phyloP scores from a whole-genome alignment of 2,888 invertebrate species.

The Girardia tigrina region DNA sequence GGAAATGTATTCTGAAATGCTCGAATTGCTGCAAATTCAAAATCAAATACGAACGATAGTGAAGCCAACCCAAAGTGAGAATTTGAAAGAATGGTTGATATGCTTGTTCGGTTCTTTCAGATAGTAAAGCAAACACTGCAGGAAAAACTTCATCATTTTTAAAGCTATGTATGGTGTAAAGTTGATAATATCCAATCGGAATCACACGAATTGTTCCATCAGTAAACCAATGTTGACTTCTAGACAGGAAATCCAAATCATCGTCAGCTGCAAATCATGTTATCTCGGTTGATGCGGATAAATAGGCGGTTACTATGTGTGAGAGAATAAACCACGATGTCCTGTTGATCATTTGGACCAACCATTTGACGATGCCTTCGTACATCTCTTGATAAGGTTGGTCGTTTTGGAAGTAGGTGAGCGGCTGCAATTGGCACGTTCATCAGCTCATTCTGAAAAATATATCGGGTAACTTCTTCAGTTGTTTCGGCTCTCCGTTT shows the following conservation, averaged over 20 bases:
- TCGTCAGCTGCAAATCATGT: constrained; percentile 17
- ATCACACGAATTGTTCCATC: neutral
- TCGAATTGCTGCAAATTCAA: neutral
- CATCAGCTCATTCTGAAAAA: constrained; percentile 1
- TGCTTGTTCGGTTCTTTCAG: constrained; percentile 1
- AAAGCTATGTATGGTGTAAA: neutral
- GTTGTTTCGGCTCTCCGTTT: neutral
- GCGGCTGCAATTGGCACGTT: neutral
- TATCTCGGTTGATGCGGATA: neutral
- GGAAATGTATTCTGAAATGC: constrained; percentile 6
- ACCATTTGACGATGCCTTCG: neutral
- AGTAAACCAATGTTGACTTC: neutral
- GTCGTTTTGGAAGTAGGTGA: neutral
- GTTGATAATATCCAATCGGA: constrained; percentile 1
- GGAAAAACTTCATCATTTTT: neutral
- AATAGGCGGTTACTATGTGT: neutral
- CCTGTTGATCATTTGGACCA: neutral
- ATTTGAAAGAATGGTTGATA: neutral
- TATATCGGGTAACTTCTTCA: neutral
- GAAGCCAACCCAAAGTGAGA: neutral
- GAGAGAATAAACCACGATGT: neutral
- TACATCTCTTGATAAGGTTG: neutral
- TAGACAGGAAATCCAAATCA: neutral
- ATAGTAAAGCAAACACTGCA: neutral
- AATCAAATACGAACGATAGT: neutral